Base-by-base conservation (phyloP, 2,888 invertebrate species). In the Meta bourneti region DNA sequence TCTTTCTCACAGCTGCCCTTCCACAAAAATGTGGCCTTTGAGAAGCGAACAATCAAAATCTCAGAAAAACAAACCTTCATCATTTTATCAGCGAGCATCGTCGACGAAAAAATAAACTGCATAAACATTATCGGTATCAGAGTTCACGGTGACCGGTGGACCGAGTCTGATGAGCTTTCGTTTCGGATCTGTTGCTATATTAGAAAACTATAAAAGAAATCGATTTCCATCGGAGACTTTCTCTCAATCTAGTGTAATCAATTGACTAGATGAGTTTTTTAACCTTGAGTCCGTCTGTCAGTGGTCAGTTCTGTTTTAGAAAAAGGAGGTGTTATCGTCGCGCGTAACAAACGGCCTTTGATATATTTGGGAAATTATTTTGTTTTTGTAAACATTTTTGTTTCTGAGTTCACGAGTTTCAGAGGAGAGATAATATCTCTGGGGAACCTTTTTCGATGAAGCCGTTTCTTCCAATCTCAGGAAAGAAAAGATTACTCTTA, bases 11-110 rank as follows among this genome's bases (percentile, higher is more conserved):
- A 16, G 61, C 61, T 61, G 61, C 16, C 61, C 61, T 61, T 61
- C 16, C 13, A 5, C 20, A 52, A 52, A 78, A 78, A 78, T 52
- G 52, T 51, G 77, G 77, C 77, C 77, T 77, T 77, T 77, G 77
- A 77, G 49, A 77, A 77, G 16, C 9, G 77, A 77, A 77, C 61
- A 61, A 61, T 61, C 61, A 7, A 61, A 61, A 11, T 9, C 13
- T 16, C 13, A 61, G 11, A 16, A 61, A 61, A 61, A 61, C 61
- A 61, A 61, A 61, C 61, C 61, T 61, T 61, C 61, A 61, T 61
- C 16, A 9, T 16, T 61, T 61, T 61, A 61, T 61, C 61, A 9
- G 11, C 11, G 16, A 61, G 16, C 61, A 16, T 61, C 13, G 61
- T 16, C 7, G 13, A 11, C 11, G 16, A 61, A 16, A 61, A 61